phyloP scores from a whole-genome alignment of 2,113 vertebrate species.

The Plecotus auritus region DNA sequence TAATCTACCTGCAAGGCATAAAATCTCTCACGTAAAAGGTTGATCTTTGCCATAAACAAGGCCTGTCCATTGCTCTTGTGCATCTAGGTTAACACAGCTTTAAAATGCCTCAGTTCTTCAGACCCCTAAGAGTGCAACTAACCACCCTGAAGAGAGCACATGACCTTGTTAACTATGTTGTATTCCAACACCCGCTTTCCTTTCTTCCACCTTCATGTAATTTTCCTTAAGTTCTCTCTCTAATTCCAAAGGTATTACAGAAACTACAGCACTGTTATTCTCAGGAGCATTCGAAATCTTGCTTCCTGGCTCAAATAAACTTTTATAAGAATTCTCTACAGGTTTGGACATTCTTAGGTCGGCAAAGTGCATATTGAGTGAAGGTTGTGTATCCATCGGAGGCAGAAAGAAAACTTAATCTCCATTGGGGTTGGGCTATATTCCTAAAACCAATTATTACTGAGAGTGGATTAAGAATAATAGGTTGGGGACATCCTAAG shows the following conservation, averaged over 20 bases:
- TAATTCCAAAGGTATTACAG: neutral
- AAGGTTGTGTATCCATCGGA: neutral
- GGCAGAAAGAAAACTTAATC: neutral
- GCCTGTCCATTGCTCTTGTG: neutral
- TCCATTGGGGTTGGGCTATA: neutral
- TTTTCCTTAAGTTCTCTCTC: neutral
- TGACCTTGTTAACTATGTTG: too few species aligned
- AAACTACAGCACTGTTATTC: neutral
- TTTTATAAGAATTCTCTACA: neutral
- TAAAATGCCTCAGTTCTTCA: neutral
- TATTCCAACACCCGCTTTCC: neutral
- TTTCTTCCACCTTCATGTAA: neutral
- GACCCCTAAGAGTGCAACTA: neutral
- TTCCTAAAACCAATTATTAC: neutral
- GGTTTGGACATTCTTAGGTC: neutral
- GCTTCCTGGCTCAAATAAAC: neutral
- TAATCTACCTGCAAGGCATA: too few species aligned
- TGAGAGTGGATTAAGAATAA: neutral
- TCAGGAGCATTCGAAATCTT: neutral
- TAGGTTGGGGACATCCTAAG: neutral
- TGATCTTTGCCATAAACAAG: neutral
- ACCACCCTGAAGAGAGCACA: neutral
- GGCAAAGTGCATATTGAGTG: neutral
- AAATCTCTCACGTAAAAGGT: too few species aligned
- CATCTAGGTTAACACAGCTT: neutral